phyloP scores from a whole-genome alignment of 2,797 vertebrate genomes.

The Pangasius larnaudii region DNA sequence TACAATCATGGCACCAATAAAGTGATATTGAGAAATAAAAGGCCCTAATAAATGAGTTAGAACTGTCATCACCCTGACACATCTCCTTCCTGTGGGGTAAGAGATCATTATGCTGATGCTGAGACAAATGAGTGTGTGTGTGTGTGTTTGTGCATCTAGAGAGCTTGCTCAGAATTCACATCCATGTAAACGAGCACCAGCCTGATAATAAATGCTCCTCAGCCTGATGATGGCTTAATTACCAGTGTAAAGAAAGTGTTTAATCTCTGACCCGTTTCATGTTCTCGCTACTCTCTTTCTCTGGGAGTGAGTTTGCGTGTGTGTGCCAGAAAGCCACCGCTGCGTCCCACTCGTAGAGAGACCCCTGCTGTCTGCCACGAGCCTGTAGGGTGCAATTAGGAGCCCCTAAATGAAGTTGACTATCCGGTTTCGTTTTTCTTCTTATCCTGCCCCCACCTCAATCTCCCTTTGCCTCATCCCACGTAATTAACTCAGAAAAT shows the following conservation, averaged over 20 bases:
- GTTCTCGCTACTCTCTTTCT: conserved; percentile 56
- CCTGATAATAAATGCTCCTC: conserved; percentile 60
- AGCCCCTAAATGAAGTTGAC: conserved; percentile 63
- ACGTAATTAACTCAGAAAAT: conserved; percentile 62
- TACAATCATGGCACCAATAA: conserved; percentile 60
- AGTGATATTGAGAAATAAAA: conserved; percentile 57
- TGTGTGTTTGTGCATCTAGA: conserved; percentile 45
- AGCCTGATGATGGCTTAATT: conserved; percentile 62
- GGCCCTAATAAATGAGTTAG: conserved; percentile 58
- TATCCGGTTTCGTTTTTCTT: conserved; percentile 58
- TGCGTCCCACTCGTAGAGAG: conserved; percentile 55
- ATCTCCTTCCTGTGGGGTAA: conserved; percentile 51
- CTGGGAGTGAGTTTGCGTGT: conserved; percentile 43
- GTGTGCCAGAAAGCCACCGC: conserved; percentile 50
- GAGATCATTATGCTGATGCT: conserved; percentile 60
- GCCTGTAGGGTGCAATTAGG: conserved; percentile 65
- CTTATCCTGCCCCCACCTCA: conserved; percentile 55
- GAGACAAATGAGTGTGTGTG: conserved; percentile 52
- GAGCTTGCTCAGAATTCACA: conserved; percentile 57
- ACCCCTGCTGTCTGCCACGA: conserved; percentile 55
- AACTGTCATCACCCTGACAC: conserved; percentile 52
- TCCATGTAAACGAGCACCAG: conserved; percentile 52
- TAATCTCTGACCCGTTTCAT: conserved; percentile 65
- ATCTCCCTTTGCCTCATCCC: conserved; percentile 47
- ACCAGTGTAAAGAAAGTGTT: conserved; percentile 63